Evolutionary conservation across 2,113 vertebrate genomes (phyloP).

Genomic region (Emydura subglobosa): DNA sequence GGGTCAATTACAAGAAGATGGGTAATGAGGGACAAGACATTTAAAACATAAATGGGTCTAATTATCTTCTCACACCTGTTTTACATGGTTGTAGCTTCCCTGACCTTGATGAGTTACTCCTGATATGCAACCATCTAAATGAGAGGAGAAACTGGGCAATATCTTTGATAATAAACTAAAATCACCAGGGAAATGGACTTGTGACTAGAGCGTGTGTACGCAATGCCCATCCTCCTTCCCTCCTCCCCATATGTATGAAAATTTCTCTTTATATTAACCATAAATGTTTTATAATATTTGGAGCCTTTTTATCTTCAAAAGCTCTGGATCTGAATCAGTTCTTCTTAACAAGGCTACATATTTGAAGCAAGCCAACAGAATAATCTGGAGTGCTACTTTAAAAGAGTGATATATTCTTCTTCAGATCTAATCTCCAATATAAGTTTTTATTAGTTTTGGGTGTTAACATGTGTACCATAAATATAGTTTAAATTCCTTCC

Average conservation of each 20-base stretch:
- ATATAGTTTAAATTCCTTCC: constrained; percentile 69
- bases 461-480: constrained; percentile 65
- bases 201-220: background rate
- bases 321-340: background rate
- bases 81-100: background rate
- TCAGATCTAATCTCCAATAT: constrained; percentile 42
- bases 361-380: constrained; percentile 41
- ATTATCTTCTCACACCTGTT: background rate
- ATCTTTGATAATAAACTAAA: constrained; percentile 32
- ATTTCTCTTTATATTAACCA: constrained; percentile 22
- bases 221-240: background rate
- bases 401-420: constrained; percentile 6
- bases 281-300: constrained; percentile 32
- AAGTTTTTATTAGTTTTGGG: constrained; percentile 64
- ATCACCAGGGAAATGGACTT: constrained; percentile 5
- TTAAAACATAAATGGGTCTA: background rate
- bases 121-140: background rate
- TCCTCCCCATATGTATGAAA: constrained; percentile 25
- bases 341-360: background rate
- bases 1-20: background rate
- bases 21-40: background rate
- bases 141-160: constrained; percentile 12
- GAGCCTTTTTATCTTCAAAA: constrained; percentile 16
- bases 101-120: background rate
- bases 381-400: constrained; percentile 26